phyloP scores from a whole-genome alignment of 2,797 vertebrate species.

The Danio albolineatus region DNA sequence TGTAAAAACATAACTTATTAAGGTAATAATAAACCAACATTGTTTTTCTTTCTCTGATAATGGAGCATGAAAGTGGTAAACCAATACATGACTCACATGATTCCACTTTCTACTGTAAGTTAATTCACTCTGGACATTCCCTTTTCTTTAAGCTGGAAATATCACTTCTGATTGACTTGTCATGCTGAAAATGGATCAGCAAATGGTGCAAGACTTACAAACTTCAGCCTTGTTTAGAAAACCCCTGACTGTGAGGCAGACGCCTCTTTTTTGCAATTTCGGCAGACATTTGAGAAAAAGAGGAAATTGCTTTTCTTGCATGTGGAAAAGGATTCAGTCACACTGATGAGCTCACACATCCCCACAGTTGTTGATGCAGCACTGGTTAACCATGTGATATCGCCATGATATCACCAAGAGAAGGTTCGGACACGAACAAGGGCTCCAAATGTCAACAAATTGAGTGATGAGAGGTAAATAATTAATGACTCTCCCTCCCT shows the following conservation, averaged over 20 bases:
- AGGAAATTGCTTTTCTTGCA: neutral
- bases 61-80: neutral
- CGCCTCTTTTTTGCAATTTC: conserved; percentile 22
- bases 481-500: neutral
- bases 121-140: conserved; percentile 10
- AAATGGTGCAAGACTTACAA: neutral
- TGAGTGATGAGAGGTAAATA: neutral
- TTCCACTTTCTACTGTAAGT: conserved; percentile 23
- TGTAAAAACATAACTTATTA: neutral
- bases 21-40: neutral
- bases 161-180: conserved; percentile 31
- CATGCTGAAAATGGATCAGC: neutral
- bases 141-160: conserved; percentile 35
- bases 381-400: neutral
- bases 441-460: neutral
- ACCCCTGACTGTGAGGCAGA: neutral
- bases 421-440: neutral
- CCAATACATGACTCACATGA: conserved; percentile 11
- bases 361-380: neutral
- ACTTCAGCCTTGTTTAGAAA: conserved; percentile 6
- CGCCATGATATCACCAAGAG: neutral
- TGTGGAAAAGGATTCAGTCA: neutral
- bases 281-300: conserved; percentile 22
- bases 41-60: neutral
- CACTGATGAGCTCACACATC: neutral